Percentiles rank a stretch among this genome's conserved stretches.
These are phyloP conservation scores for Actinia equina DNA, from an alignment of 64 coral and sea anemone genomes.

Conservation along the genomic window DNA sequence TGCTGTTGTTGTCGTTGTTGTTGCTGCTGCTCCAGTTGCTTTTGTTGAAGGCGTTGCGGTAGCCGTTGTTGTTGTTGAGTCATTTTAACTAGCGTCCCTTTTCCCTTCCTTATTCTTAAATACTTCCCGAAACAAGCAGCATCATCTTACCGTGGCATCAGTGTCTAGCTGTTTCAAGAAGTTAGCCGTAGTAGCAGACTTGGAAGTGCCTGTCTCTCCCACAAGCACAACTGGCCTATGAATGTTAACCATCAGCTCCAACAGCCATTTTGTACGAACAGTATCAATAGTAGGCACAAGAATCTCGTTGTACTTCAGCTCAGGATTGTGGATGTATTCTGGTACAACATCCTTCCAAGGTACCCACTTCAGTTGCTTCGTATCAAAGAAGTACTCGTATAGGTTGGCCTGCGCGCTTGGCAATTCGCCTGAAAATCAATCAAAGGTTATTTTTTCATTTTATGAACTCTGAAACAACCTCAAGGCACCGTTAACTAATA, in stretches of 20 bases:
- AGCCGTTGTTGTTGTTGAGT: neutral
- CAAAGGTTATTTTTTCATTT: neutral
- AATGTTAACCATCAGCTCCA: constrained; percentile 89
- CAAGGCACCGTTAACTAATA: no score
- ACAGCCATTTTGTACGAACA: constrained; percentile 94
- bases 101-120: neutral
- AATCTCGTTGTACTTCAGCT: constrained; percentile 94
- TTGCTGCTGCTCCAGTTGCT: neutral
- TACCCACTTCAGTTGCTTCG: constrained; percentile 82
- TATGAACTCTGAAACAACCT: no score
- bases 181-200: constrained; percentile 90
- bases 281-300: constrained; percentile 97
- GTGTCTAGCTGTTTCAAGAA: constrained; percentile 80
- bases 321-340: constrained; percentile 91
- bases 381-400: constrained; percentile 95
- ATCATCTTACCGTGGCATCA: constrained; percentile 67
- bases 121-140: neutral
- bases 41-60: neutral
- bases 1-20: neutral
- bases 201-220: constrained; percentile 94
- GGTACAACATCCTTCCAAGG: constrained; percentile 94
- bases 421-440: constrained; percentile 61
- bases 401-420: constrained; percentile 76
- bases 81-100: neutral
- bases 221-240: constrained; percentile 84